Base-by-base conservation (phyloP, 2,888 invertebrate genomes). In the Andricus quercusramuli region DNA sequence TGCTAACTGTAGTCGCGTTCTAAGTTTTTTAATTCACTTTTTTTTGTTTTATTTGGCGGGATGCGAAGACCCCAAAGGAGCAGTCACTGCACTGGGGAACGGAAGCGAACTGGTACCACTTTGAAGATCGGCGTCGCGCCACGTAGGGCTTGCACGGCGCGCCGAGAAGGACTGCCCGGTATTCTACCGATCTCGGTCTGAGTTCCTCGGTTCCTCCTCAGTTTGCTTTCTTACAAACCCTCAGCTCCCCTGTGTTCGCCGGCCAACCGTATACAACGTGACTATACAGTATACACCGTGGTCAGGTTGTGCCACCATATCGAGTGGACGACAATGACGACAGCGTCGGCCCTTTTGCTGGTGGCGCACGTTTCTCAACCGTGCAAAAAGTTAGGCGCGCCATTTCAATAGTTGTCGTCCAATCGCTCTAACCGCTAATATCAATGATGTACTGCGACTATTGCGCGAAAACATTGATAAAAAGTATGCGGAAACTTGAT, bases 161-260 rank as follows among this genome's bases (percentile, higher is more conserved):
- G 88, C 89, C 89, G 86, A 88, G 87, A 87, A 85, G 88, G 85
- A 91, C 91, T 90, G 90, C 88, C 88, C 88, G 86, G 86, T 86
- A 89, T 89, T 89, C 89, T 88, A 80, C 83, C 84, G 84, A 83
- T 83, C 84, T 81, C 82, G 44, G 74, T 56, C 81, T 78, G 79
- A 80, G 79, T 77, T 81, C 81, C 82, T 78, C 64, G 25, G 64
- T 64, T 59, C 79, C 76, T 59, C 74, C 47, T 44, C 59, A 79
- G 66, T 78, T 80, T 29, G 78, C 82, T 80, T 80, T 82, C 85
- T 79, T 80, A 65, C 83, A 82, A 80, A 83, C 83, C 79, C 83
- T 82, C 82, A 47, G 74, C 56, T 79, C 68, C 80, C 68, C 79
- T 82, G 81, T 83, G 83, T 80, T 84, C 83, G 78, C 78, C 81